Percentiles rank a stretch among this genome's conserved stretches.
Evolutionary conservation across 1,140 invertebrate species (phyloP).

Genomic region (Plectus sambesii): DNA sequence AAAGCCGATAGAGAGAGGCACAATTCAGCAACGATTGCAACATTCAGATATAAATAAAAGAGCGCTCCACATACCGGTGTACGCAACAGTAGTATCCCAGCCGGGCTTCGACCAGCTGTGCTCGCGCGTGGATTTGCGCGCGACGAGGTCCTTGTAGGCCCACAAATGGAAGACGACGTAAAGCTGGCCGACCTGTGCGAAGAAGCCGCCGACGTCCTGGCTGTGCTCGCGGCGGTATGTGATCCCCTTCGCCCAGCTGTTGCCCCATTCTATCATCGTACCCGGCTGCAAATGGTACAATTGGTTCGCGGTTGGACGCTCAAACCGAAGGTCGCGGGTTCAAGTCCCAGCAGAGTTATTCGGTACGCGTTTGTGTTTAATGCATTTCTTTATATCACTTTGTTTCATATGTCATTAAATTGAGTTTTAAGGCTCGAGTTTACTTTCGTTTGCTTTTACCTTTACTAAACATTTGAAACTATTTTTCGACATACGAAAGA

Average conservation of each 20-base stretch:
- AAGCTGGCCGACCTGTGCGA: conserved; percentile 37
- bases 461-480: no score
- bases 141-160: conserved; percentile 37
- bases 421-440: no score
- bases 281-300: conserved; percentile 33
- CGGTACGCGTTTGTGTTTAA: no score
- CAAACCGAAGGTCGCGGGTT: no score
- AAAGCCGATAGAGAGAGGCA: not conserved
- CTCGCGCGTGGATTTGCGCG: conserved; percentile 35
- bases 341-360: not conserved
- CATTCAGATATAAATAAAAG: no score
- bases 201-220: conserved; percentile 44
- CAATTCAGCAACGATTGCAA: not conserved
- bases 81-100: conserved; percentile 43
- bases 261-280: conserved; percentile 45
- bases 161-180: conserved; percentile 45
- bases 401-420: no score
- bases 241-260: conserved; percentile 44
- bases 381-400: no score
- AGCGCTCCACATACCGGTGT: conserved; percentile 38
- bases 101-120: conserved; percentile 44
- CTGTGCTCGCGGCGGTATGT: conserved; percentile 42
- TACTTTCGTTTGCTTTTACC: no score
- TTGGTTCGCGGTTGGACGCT: not conserved
- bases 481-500: no score